These are phyloP conservation scores for Sylvia atricapilla DNA, from an alignment of 2,113 vertebrate genomes.

Conservation along the genomic window DNA sequence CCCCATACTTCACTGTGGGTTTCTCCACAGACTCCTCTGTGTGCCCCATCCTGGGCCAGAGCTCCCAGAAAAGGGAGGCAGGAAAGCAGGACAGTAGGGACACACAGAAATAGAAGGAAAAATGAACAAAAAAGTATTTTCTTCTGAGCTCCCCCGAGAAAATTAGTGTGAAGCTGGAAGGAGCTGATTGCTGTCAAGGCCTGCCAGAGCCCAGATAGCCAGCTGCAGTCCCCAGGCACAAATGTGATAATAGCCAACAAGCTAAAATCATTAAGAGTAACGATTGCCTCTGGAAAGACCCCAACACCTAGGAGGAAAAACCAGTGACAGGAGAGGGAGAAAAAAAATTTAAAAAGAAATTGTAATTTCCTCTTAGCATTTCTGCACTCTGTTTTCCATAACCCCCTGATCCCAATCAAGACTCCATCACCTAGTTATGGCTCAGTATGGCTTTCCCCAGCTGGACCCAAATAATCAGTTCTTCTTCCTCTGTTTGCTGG, in stretches of 20 bases:
- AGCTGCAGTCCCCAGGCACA: conserved; percentile 46
- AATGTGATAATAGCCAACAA: conserved; percentile 64
- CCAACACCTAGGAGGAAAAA: conserved; percentile 24
- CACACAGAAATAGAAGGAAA: fast-evolving
- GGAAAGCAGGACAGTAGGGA: neutral
- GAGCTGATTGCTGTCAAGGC: conserved; percentile 59
- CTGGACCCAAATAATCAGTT: neutral
- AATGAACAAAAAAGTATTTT: neutral
- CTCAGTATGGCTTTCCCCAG: neutral
- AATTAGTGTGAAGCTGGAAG: conserved; percentile 48
- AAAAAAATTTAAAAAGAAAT: neutral
- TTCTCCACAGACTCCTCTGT: neutral
- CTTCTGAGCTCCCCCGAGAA: neutral
- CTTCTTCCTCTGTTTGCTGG: neutral
- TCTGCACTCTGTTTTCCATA: neutral
- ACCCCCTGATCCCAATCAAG: neutral
- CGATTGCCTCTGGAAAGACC: conserved; percentile 40
- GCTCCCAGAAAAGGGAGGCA: neutral
- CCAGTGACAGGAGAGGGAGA: neutral
- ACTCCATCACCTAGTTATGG: neutral
- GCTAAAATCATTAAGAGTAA: conserved; percentile 65
- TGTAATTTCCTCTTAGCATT: neutral
- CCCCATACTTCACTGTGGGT: neutral
- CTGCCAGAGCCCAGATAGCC: conserved; percentile 48
- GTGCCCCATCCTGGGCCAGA: neutral